Base-by-base conservation (phyloP, 1,140 invertebrate species). In the Pseudomyrmex concolor region DNA sequence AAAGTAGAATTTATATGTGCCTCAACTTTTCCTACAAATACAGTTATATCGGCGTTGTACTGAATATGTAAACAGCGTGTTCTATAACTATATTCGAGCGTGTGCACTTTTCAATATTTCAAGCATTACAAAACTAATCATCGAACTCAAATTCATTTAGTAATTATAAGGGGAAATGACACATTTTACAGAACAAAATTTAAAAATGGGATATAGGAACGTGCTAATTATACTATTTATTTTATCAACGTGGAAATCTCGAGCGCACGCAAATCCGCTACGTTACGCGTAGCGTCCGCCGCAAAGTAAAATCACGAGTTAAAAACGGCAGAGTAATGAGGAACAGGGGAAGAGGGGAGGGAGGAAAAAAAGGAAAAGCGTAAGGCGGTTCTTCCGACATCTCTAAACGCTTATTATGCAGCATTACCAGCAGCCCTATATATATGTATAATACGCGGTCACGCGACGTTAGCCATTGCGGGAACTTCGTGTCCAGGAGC, bases 331-430 rank as follows among this genome's bases (percentile, higher is more conserved):
- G 67, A 86, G 54, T 13, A 72, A n/a, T 62, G 70, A 34, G 80
- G 63, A 84, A 45, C 13, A 45, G 2, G 43, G 77, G 74, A 67
- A 71, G 12, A 76, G 5, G 34, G 34, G 83, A 72, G 62, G 13
- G 1, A 60, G 25, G 34, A 84, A 62, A 45, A 77, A 59, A 54
- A 86, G 48, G 57, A 90, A 85, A 66, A 74, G 57, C 62, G 70
- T 76, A 64, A 83, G 73, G 70, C 83, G 78, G 22, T 73, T 76
- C 85, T 78, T 86, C 86, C 91, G 89, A 90, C 87, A 90, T 92
- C 89, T 89, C 90, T 92, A 93, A 93, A 93, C 90, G 91, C 91
- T 93, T 92, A 93, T 93, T 93, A 93, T 88, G 90, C 89, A 89
- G 91, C 90, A 92, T 92, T 92, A 92, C 90, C 81, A 78, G 85